Evolutionary conservation across 1,140 invertebrate genomes (phyloP), one percentile per base, ranked within the genome.

Genomic region (Brachionus asplanchnoidis): DNA sequence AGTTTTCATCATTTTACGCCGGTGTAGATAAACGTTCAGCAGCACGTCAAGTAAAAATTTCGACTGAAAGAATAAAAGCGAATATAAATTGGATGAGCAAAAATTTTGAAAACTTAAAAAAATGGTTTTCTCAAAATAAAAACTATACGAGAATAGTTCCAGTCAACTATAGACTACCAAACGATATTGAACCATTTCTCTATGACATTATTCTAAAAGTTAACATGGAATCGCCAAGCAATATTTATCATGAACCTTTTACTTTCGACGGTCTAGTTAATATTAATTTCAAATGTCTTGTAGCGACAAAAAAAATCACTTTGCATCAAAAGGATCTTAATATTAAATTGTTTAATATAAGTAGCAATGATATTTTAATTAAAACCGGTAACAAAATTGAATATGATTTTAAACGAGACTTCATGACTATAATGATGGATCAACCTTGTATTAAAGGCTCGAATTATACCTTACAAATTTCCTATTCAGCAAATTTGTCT

Each of bases 371-470:
- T 8, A 1, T 20, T 36, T 14, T 28, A 26, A 26, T 44, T 9
- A 17, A 65, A 60, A 82, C n/a, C 2, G 5, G 26, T 36, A 17
- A 65, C 5, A 40, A 46, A 5, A 32, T 82, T 6, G 79, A 65
- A 23, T 82, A 66, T 82, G 79, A 82, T 65, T 42, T 60, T 7
- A 60, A 28, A 82, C 28, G 17, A 23, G 79, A 82, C 17, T 82
- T 82, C 40, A 32, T 82, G n/a, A 82, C 23, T 11, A 36, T 60
- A 23, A 3, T 7, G 12, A 12, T 82, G 17, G 36, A 82, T 5
- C n/a, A 20, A 8, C 26, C 28, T n/a, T 82, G 79, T 56, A 17
- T 14, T 9, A 26, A 60, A 68, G n/a, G 17, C 26, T 23, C n/a
- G 23, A 82, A 65, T 40, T 82, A 65, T 46, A 65, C 12, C 14